A percentile compares a stretch with the other conserved stretches of the same genome.
These are phyloP conservation scores for Bradypodion pumilum DNA, from an alignment of 2,797 vertebrate genomes.

Conservation along the genomic window DNA sequence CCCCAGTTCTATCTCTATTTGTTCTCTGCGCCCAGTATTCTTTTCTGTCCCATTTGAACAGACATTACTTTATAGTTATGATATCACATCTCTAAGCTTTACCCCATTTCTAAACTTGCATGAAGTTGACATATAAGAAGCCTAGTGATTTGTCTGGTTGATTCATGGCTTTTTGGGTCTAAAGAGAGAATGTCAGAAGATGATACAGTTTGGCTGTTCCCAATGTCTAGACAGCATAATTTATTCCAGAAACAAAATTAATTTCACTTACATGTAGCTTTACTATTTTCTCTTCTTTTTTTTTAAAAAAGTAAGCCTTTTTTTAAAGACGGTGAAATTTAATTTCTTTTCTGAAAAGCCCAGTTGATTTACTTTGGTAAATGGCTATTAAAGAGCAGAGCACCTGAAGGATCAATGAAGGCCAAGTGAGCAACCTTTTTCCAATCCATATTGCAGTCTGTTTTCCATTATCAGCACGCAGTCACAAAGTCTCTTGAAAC, in stretches of 20 bases:
- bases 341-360: constrained; percentile 7
- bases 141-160: not conserved
- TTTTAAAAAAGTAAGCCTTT: not conserved
- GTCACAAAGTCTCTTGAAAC: not conserved
- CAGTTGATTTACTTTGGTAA: constrained; percentile 10
- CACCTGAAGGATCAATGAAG: not conserved
- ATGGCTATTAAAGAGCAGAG: not conserved
- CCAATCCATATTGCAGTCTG: not conserved
- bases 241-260: constrained; percentile 16
- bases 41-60: too few species aligned
- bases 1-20: not conserved
- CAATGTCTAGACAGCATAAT: constrained; percentile 21
- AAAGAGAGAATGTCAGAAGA: constrained; percentile 1
- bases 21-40: too few species aligned
- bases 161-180: constrained; percentile 10
- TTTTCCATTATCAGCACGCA: not conserved
- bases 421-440: not conserved
- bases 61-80: too few species aligned
- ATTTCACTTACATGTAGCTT: constrained; percentile 13
- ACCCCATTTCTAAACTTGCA: not conserved
- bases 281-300: not conserved
- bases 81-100: not conserved
- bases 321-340: constrained; percentile 4
- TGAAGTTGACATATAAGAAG: not conserved
- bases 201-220: constrained; percentile 1